Conservation (phyloP, 2,888 invertebrate species). For the Strigamia crassipes region DNA sequence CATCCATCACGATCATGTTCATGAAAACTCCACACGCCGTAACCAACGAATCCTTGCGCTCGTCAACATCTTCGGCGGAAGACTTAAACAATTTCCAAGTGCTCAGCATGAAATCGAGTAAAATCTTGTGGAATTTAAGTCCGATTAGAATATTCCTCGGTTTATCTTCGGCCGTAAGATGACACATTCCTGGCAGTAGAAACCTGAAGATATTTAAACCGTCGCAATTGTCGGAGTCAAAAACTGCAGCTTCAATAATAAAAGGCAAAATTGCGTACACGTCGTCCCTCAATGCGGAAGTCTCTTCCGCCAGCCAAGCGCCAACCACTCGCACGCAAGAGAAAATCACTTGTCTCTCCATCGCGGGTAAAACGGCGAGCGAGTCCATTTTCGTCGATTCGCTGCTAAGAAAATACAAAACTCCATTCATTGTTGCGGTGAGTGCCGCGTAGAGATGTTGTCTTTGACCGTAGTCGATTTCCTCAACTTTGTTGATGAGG, state of each 20-base stretch:
- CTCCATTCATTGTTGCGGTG: slow-evolving; percentile 84
- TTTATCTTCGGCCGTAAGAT: slow-evolving; percentile 87
- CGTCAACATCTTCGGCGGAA: slow-evolving; percentile 70
- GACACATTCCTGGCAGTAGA: slow-evolving; percentile 85
- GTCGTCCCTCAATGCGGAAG: slow-evolving; percentile 64
- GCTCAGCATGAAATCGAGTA: slow-evolving; percentile 54
- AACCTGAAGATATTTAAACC: slow-evolving; percentile 75
- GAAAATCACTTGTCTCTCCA: slow-evolving; percentile 68
- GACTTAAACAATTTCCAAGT: slow-evolving; percentile 62
- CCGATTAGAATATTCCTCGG: slow-evolving; percentile 78
- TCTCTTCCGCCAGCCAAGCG: slow-evolving; percentile 90
- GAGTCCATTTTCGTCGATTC: not conserved
- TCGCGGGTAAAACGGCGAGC: not conserved
- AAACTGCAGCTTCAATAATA: slow-evolving; percentile 77
- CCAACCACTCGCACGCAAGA: slow-evolving; percentile 81
- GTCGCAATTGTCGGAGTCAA: slow-evolving; percentile 66
- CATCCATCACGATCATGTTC: slow-evolving; percentile 87
- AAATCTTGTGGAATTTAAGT: slow-evolving; percentile 55
- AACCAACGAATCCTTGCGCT: slow-evolving; percentile 66
- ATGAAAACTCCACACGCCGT: slow-evolving; percentile 89
- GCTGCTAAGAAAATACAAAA: slow-evolving; percentile 69
- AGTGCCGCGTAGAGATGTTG: slow-evolving; percentile 86
- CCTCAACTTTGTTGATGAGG: slow-evolving; percentile 54
- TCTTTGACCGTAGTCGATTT: slow-evolving; percentile 68
- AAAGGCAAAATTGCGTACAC: slow-evolving; percentile 81